These are phyloP conservation scores for Fregata magnificens DNA, from an alignment of 2,113 vertebrate species.

Conservation along the genomic window DNA sequence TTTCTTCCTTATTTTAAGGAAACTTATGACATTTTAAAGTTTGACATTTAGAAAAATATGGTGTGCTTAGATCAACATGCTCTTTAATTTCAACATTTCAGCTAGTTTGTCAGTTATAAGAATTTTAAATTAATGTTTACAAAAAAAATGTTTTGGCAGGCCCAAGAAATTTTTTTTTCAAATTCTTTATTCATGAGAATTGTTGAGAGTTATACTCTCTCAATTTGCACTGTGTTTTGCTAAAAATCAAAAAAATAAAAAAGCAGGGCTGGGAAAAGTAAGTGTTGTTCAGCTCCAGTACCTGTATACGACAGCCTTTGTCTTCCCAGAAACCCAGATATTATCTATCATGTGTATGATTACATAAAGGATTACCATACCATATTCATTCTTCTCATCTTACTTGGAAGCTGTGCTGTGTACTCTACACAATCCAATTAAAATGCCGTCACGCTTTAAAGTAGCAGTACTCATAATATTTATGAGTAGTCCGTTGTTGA, in stretches of 20 bases:
- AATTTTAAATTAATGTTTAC: neutral
- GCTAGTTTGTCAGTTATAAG: neutral
- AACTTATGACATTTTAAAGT: slow-evolving; percentile 1
- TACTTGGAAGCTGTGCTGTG: neutral
- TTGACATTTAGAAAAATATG: slow-evolving; percentile 22
- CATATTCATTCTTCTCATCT: neutral
- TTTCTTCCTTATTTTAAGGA: neutral
- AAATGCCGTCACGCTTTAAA: neutral
- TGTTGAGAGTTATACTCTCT: neutral
- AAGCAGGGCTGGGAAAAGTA: neutral
- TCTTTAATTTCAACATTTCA: slow-evolving; percentile 10
- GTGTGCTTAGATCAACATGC: neutral
- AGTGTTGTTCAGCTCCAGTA: neutral
- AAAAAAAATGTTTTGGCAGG: neutral
- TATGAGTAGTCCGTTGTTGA: neutral
- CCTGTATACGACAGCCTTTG: neutral
- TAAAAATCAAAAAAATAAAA: neutral
- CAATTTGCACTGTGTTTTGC: neutral
- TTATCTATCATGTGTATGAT: neutral
- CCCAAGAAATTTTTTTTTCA: neutral
- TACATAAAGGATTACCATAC: neutral
- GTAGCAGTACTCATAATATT: neutral
- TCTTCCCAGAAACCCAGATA: slow-evolving; percentile 7
- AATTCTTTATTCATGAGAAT: neutral
- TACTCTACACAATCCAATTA: neutral